Conservation (phyloP, 30 jellyfish, hydroid and myxozoan species). For the Hydra vulgaris region DNA sequence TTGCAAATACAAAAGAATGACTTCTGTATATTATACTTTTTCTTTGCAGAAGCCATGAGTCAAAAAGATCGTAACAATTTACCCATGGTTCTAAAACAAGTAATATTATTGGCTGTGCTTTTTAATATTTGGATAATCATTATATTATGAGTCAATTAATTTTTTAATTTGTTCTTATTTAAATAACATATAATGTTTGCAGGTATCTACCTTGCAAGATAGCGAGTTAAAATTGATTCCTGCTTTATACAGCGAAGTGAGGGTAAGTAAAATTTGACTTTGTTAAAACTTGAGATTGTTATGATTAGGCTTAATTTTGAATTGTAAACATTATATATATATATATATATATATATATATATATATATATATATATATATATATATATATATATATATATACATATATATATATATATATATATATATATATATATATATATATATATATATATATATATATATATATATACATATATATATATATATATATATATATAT, state of each 20-base stretch:
- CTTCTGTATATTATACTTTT: neutral
- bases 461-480: no score
- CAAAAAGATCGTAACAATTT: slow-evolving; percentile 48
- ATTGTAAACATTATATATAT: no score
- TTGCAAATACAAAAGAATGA: neutral
- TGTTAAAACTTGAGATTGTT: neutral
- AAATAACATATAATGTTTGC: neutral
- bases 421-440: no score
- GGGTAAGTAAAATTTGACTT: slow-evolving; percentile 22
- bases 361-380: no score
- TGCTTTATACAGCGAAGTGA: slow-evolving; percentile 48
- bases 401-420: no score
- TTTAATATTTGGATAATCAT: no score
- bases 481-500: no score
- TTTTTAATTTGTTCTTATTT: no score
- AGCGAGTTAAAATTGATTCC: slow-evolving; percentile 45
- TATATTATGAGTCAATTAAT: neutral
- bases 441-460: no score
- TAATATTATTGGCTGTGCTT: neutral
- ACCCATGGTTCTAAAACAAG: slow-evolving; percentile 70
- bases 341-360: no score
- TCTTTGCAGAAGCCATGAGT: slow-evolving; percentile 56
- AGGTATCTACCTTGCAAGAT: slow-evolving; percentile 91
- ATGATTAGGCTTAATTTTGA: no score
- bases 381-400: no score